These are phyloP conservation scores for Pelusios castaneus DNA, from an alignment of 2,113 vertebrate species.

Conservation along the genomic window DNA sequence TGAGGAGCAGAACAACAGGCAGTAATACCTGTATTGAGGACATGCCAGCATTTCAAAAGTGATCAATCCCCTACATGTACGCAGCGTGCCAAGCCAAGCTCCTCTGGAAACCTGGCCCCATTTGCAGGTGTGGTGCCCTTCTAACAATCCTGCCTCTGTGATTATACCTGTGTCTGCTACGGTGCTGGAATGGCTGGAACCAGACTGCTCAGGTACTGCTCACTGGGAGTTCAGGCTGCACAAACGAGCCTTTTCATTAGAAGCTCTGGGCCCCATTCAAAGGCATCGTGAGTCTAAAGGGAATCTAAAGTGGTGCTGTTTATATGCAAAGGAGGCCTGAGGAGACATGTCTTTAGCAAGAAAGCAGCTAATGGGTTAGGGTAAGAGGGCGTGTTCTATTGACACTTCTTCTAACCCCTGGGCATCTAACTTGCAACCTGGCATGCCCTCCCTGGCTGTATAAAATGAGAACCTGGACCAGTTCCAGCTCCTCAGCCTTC, in stretches of 20 bases:
- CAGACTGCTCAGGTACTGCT: not conserved
- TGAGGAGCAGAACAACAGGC: not conserved
- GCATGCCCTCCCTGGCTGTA: not conserved
- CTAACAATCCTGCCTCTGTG: not conserved
- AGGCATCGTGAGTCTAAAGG: not conserved
- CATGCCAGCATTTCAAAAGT: not conserved
- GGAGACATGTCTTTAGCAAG: not conserved
- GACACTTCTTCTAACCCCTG: not conserved
- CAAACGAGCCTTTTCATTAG: not conserved
- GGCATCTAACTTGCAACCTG: not conserved
- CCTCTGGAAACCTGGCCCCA: not conserved
- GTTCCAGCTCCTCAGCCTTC: not conserved
- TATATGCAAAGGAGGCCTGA: not conserved
- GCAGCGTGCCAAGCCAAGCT: too few relatives aligned
- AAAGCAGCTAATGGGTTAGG: not conserved
- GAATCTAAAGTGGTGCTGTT: not conserved
- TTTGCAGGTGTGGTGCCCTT: not conserved
- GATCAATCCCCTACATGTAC: not conserved
- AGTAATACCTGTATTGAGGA: not conserved
- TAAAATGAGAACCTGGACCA: not conserved
- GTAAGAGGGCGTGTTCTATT: not conserved
- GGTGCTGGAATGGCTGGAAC: not conserved
- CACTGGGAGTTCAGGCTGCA: not conserved
- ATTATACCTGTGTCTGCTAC: not conserved
- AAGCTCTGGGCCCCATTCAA: not conserved